A percentile compares a stretch with the other conserved stretches of the same genome.
Conservation (phyloP, 2,113 vertebrate genomes). For the Psilopogon haemacephalus region DNA sequence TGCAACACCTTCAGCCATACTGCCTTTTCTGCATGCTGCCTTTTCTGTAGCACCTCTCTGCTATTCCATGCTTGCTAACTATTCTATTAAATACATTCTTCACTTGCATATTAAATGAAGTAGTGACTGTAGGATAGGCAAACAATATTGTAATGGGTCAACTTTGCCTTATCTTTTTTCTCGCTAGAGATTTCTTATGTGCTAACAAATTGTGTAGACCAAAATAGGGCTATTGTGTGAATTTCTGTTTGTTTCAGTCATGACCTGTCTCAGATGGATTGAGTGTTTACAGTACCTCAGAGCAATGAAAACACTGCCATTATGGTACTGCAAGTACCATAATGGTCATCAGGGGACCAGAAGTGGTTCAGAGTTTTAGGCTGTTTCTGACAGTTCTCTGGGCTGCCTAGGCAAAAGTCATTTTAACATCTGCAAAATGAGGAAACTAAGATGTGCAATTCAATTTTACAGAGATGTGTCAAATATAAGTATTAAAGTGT, state of each 20-base stretch:
- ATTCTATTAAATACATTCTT: not conserved
- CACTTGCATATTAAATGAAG: not conserved
- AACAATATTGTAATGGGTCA: not conserved
- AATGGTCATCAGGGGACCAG: not conserved
- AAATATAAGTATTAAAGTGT: not conserved
- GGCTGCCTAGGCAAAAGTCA: not conserved
- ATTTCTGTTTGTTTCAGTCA: not conserved
- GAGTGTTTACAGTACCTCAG: not conserved
- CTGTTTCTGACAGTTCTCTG: not conserved
- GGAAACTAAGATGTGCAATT: not conserved
- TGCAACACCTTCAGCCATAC: not conserved
- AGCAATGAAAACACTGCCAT: not conserved
- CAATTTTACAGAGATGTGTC: not conserved
- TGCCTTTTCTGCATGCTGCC: not conserved
- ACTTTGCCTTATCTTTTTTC: not conserved
- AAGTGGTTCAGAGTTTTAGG: not conserved
- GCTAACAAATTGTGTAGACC: not conserved
- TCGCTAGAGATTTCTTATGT: not conserved
- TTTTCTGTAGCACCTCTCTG: not conserved
- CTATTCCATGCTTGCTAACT: not conserved
- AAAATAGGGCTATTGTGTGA: not conserved
- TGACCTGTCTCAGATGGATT: not conserved
- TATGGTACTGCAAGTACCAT: too few relatives aligned
- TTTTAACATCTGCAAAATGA: not conserved
- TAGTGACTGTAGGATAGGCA: not conserved